Percentiles rank a stretch among this genome's conserved stretches.
phyloP scores from a whole-genome alignment of 2,888 invertebrate species.

The Harpalus rufipes region DNA sequence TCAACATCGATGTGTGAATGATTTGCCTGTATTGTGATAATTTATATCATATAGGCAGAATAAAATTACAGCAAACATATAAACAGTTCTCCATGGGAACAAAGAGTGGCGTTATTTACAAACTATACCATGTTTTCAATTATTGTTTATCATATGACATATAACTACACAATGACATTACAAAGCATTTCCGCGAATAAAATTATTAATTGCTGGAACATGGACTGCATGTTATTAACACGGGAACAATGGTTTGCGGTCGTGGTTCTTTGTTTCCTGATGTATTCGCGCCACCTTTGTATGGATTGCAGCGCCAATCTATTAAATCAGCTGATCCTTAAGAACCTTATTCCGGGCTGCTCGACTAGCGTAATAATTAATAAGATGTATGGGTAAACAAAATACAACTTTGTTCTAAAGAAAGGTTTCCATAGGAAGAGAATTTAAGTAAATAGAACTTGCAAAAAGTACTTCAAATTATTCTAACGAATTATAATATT shows the following conservation, averaged over 20 bases:
- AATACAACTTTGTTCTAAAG: neutral
- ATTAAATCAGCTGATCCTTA: constrained; percentile 11
- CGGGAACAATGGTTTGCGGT: constrained; percentile 24
- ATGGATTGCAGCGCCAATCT: constrained; percentile 11
- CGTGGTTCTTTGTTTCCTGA: constrained; percentile 35
- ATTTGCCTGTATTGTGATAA: constrained; percentile 10
- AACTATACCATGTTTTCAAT: constrained; percentile 64
- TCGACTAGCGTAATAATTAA: neutral
- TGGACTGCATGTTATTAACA: constrained; percentile 63
- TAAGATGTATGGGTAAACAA: constrained; percentile 19
- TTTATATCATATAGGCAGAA: neutral
- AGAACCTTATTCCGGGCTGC: neutral
- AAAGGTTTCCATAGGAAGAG: neutral
- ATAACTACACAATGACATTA: constrained; percentile 59
- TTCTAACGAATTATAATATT: too few relatives aligned
- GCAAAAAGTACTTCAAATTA: too few relatives aligned
- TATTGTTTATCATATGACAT: constrained; percentile 65
- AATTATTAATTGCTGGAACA: constrained; percentile 64
- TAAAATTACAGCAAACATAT: constrained; percentile 26
- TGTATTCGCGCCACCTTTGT: constrained; percentile 31
- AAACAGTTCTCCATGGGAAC: constrained; percentile 15
- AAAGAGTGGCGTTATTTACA: constrained; percentile 54
- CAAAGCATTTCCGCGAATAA: constrained; percentile 65
- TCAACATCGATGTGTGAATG: neutral
- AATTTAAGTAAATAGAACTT: neutral